phyloP scores from a whole-genome alignment of 2,113 vertebrate genomes.

The Osmerus eperlanus region DNA sequence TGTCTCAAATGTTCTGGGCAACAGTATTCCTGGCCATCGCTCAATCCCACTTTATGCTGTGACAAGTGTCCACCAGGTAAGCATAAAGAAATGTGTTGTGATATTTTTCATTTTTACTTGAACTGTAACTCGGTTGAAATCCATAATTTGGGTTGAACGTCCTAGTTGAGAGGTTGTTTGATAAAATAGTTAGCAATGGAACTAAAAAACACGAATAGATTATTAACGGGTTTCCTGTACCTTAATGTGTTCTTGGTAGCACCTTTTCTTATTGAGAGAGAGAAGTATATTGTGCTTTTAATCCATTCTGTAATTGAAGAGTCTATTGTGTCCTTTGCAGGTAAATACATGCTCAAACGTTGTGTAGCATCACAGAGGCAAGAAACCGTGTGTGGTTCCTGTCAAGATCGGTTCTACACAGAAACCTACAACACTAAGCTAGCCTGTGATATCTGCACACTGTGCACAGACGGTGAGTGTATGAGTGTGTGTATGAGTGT shows the following conservation, averaged over 20 bases:
- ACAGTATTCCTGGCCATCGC: constrained; percentile 30
- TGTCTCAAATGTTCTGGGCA: background rate
- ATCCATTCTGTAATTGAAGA: no score
- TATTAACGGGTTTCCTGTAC: no score
- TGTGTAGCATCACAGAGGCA: rapidly evolving
- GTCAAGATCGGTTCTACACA: rapidly evolving
- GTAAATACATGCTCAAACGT: rapidly evolving
- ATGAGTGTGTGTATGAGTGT: background rate
- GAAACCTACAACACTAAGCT: background rate
- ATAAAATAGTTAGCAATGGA: no score
- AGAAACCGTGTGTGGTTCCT: rapidly evolving
- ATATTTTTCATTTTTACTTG: background rate
- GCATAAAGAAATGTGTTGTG: background rate
- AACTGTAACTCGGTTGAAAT: no score
- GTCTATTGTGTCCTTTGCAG: constrained; percentile 32
- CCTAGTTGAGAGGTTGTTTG: no score
- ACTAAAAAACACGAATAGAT: no score
- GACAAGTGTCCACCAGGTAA: constrained; percentile 54
- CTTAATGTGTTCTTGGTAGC: no score
- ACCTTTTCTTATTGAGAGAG: no score
- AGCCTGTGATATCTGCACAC: constrained; percentile 17
- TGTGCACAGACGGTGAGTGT: constrained; percentile 26
- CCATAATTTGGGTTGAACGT: no score
- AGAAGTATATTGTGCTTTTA: no score
- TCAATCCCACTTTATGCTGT: background rate